A percentile compares a stretch with the other conserved stretches of the same genome.
These are phyloP conservation scores for Drosophila tropicalis DNA, from an alignment of 1,140 invertebrate species.

Conservation along the genomic window DNA sequence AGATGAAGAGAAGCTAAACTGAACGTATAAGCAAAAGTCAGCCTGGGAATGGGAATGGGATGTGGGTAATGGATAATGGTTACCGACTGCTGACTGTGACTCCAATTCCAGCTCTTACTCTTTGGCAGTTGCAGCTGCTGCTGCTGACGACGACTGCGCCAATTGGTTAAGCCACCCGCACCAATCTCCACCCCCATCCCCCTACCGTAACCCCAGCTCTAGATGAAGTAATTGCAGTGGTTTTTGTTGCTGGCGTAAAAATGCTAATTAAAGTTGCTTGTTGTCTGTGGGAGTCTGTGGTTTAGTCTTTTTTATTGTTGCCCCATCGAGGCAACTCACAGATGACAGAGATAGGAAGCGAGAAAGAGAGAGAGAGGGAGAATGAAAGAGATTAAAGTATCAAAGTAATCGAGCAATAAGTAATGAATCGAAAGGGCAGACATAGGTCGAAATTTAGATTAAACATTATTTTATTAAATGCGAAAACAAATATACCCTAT, in stretches of 20 bases:
- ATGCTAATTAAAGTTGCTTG: slow-evolving; percentile 79
- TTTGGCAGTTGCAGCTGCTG: slow-evolving; percentile 35
- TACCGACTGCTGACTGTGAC: slow-evolving; percentile 30
- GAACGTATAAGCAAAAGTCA: slow-evolving; percentile 17
- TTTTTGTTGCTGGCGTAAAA: slow-evolving; percentile 66
- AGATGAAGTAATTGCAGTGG: slow-evolving; percentile 62
- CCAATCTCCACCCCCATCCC: not conserved
- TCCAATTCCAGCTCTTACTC: not conserved
- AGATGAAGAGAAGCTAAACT: slow-evolving; percentile 13
- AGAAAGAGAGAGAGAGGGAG: slow-evolving; percentile 68
- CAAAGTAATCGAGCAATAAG: slow-evolving; percentile 28
- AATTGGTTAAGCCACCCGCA: slow-evolving; percentile 47
- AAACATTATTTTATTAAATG: not conserved
- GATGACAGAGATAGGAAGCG: slow-evolving; percentile 76
- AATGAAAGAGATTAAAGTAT: slow-evolving; percentile 22
- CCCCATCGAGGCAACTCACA: slow-evolving; percentile 32
- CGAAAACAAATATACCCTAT: slow-evolving; percentile 7
- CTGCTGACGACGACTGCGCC: slow-evolving; percentile 11
- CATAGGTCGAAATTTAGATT: slow-evolving; percentile 25
- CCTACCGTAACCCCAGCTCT: not conserved
- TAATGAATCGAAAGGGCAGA: slow-evolving; percentile 54
- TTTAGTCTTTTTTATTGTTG: slow-evolving; percentile 10
- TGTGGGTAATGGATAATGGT: slow-evolving; percentile 38
- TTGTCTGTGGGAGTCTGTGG: slow-evolving; percentile 47
- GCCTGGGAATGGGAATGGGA: slow-evolving; percentile 51